A percentile compares a stretch with the other conserved stretches of the same genome.
phyloP scores from a whole-genome alignment of 1,140 invertebrate genomes.

The Tetraneura akinire region DNA sequence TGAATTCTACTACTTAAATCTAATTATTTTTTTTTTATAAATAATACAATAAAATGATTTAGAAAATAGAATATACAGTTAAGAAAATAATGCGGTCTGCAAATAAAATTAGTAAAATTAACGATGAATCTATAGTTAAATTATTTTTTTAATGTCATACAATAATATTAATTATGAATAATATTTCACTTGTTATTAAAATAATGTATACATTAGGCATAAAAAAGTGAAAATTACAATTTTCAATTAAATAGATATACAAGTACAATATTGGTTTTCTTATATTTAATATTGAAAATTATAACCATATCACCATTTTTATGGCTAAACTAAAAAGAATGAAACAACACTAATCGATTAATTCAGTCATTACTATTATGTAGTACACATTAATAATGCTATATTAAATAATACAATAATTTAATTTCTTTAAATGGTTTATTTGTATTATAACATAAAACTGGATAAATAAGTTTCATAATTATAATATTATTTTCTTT shows the following conservation, averaged over 20 bases:
- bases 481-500: slow-evolving; percentile 11
- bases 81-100: slow-evolving; percentile 22
- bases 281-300: slow-evolving; percentile 1
- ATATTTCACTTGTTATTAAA: too few relatives aligned
- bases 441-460: background rate
- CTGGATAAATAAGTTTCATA: slow-evolving; percentile 30
- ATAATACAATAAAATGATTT: background rate
- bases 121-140: too few relatives aligned
- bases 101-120: background rate
- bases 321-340: background rate
- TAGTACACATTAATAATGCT: slow-evolving; percentile 18
- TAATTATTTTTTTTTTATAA: background rate
- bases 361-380: slow-evolving; percentile 39
- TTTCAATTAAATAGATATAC: slow-evolving; percentile 10
- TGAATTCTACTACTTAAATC: background rate
- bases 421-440: slow-evolving; percentile 11
- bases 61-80: background rate
- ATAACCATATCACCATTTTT: background rate
- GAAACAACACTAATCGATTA: slow-evolving; percentile 25
- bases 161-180: background rate
- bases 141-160: background rate
- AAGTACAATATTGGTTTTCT: slow-evolving; percentile 22
- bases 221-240: background rate
- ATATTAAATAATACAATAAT: slow-evolving; percentile 10
- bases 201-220: background rate